phyloP scores from a whole-genome alignment of 2,888 invertebrate species.

The Bellardia bayeri region DNA sequence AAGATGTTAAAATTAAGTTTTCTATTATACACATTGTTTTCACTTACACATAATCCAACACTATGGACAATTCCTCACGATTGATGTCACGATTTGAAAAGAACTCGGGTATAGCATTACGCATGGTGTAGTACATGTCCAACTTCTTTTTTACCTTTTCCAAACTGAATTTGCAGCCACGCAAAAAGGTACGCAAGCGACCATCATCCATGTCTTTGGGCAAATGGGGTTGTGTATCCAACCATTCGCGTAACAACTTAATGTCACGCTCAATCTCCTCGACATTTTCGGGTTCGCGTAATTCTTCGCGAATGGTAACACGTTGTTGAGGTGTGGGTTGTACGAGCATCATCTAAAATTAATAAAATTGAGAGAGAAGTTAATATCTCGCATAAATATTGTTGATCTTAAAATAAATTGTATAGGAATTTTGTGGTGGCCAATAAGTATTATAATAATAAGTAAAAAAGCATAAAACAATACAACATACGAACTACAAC shows the following conservation, averaged over 20 bases:
- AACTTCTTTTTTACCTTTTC: conserved; percentile 93
- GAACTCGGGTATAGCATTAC: conserved; percentile 92
- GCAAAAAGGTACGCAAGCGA: conserved; percentile 91
- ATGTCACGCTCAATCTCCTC: conserved; percentile 87
- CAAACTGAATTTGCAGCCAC: conserved; percentile 94
- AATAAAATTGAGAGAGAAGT: background rate
- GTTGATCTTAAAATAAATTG: no score
- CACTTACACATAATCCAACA: conserved; percentile 89
- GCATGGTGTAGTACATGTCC: conserved; percentile 95
- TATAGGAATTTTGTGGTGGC: no score
- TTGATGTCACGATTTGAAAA: conserved; percentile 91
- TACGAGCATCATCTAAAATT: conserved; percentile 86
- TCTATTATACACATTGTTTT: background rate
- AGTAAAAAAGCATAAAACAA: no score
- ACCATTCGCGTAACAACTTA: conserved; percentile 88
- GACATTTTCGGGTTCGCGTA: conserved; percentile 86
- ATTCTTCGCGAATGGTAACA: conserved; percentile 87
- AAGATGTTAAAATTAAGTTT: no score
- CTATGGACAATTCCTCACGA: conserved; percentile 89
- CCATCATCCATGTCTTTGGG: conserved; percentile 90
- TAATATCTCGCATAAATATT: background rate
- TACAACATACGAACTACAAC: no score
- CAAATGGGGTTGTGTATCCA: conserved; percentile 88
- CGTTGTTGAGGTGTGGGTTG: conserved; percentile 89
- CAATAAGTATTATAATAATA: no score